Base-by-base conservation (phyloP, 1,140 invertebrate species). In the Drepana arcuata region DNA sequence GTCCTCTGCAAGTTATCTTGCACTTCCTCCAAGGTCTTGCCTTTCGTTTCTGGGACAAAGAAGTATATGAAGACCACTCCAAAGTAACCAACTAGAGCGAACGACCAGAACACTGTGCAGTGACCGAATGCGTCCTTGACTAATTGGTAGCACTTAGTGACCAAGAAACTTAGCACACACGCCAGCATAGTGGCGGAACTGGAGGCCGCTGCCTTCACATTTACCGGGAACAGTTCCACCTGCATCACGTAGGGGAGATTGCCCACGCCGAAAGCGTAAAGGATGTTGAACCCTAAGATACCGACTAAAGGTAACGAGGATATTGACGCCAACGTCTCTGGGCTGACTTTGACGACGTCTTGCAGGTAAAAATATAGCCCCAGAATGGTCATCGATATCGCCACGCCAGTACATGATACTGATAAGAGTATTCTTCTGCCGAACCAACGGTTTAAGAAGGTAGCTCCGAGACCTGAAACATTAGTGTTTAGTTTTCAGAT, bases 11-110 rank as follows among this genome's bases (percentile, higher is more conserved):
- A 57, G 30, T 67, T 64, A 33, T 86, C 74, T 34, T 88, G 86
- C 23, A 93, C 90, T 49, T 93, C 89, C 37, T 91, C 83, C 25
- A 92, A 65, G 1, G 84, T 87, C 56, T 88, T 89, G 1, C 88
- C 88, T 52, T 90, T 92, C 1, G 92, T 93, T 61, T 93, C 92
- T 0, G 91, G 91, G 1, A 94, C 87, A 31, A 85, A 74, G 14
- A 89, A 86, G 16, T 75, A 66, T 13, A 88, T 85, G 47, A 93
- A 89, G 4, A 82, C 46, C 1, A 87, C 63, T 0, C 88, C 88
- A 0, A 82, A 4, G 28, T 85, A 85, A 9, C 85, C 87, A 11
- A 85, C 70, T n/a, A 51, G 11, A 0, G 85, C 85, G 35, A 88
- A 89, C 39, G 84, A 84, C 62, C 83, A 85, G 38, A 88, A 88